Evolutionary conservation across 2,113 vertebrate genomes (phyloP).

Genomic region (Lepisosteus osseus): DNA sequence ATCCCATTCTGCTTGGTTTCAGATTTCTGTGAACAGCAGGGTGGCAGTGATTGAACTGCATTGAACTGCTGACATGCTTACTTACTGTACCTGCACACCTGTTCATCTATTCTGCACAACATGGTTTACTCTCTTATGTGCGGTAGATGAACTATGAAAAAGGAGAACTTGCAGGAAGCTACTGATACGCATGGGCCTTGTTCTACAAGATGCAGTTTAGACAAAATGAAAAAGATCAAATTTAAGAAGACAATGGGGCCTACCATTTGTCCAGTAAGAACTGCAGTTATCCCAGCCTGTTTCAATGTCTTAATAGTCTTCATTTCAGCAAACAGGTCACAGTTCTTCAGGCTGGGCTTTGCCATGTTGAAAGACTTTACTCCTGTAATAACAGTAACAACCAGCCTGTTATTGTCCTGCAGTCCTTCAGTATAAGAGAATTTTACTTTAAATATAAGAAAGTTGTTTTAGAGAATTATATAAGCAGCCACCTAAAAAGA

Average conservation of each 20-base stretch:
- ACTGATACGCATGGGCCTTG: too few species aligned
- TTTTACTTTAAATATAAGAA: too few species aligned
- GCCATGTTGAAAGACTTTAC: constrained; percentile 42
- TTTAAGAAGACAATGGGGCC: constrained; percentile 14
- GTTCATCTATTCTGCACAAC: too few species aligned
- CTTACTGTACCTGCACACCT: too few species aligned
- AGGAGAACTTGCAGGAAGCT: too few species aligned
- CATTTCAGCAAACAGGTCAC: constrained; percentile 50
- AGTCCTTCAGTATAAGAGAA: too few species aligned
- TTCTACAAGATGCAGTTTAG: not conserved
- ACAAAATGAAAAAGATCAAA: not conserved
- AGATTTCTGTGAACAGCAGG: constrained; percentile 40
- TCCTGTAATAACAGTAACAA: constrained; percentile 29
- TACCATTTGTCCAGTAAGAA: constrained; percentile 55
- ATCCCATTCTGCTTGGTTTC: constrained; percentile 41
- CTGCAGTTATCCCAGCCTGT: constrained; percentile 53
- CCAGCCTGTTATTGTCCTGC: not conserved
- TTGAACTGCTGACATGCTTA: too few species aligned
- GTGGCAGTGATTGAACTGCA: not conserved
- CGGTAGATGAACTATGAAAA: too few species aligned
- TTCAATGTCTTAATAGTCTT: constrained; percentile 58
- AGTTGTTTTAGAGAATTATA: too few species aligned
- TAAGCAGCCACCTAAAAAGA: too few species aligned
- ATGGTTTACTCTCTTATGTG: too few species aligned
- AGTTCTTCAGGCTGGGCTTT: constrained; percentile 47